A percentile compares a stretch with the other conserved stretches of the same genome.
Evolutionary conservation across 2,888 invertebrate species (phyloP).

Genomic region (Proisotoma minuta): DNA sequence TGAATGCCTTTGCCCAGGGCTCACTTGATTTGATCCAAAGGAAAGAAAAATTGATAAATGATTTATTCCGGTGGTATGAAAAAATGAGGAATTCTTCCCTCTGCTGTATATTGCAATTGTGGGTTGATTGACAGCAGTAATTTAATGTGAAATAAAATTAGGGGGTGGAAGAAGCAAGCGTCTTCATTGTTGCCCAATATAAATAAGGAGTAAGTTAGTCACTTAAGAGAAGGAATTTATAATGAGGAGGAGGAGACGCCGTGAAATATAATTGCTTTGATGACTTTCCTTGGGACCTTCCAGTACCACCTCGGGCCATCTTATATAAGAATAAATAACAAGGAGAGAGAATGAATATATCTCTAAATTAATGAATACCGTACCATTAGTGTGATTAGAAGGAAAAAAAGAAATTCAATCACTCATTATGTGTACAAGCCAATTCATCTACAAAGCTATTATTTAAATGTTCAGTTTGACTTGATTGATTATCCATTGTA

Average conservation of each 20-base stretch:
- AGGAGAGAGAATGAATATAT: too few species aligned
- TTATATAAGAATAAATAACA: background rate
- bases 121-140: background rate
- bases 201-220: too few species aligned
- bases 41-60: too few species aligned
- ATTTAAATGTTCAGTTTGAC: constrained; percentile 4
- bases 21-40: too few species aligned
- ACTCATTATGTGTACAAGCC: constrained; percentile 4
- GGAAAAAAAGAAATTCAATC: background rate
- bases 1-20: too few species aligned
- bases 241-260: background rate
- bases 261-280: background rate
- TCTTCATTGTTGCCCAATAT: too few species aligned
- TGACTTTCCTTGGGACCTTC: background rate
- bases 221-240: constrained; percentile 2
- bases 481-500: constrained; percentile 6
- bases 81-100: too few species aligned
- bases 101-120: too few species aligned
- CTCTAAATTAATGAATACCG: background rate
- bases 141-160: constrained; percentile 1
- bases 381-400: constrained; percentile 1
- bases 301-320: background rate
- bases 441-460: constrained; percentile 5
- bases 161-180: background rate
- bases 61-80: too few species aligned